Conservation (phyloP, 2,113 vertebrate genomes). For the Jacana jacana region DNA sequence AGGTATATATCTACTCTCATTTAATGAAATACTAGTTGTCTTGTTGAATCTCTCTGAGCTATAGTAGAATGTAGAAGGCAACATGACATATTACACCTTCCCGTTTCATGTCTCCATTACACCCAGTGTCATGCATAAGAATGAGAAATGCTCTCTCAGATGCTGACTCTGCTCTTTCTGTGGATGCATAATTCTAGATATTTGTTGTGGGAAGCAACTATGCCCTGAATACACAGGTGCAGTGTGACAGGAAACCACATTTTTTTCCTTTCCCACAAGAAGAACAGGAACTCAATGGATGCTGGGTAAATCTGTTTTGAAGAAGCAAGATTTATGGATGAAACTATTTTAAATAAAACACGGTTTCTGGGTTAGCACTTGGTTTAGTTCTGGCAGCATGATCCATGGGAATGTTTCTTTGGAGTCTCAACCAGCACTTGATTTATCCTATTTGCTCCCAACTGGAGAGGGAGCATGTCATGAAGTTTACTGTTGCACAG, state of each 20-base stretch:
- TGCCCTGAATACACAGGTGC: neutral
- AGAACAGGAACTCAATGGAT: neutral
- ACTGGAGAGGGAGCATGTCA: neutral
- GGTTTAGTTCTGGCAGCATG: neutral
- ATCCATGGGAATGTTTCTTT: neutral
- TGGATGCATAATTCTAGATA: neutral
- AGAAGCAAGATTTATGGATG: neutral
- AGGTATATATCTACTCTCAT: neutral
- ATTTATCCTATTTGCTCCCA: neutral
- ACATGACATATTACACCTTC: neutral
- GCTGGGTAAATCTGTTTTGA: neutral
- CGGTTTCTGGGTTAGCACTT: neutral
- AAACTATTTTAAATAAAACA: neutral
- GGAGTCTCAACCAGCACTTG: neutral
- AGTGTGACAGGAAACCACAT: neutral
- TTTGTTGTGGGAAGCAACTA: neutral
- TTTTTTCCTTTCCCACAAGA: neutral
- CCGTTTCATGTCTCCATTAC: neutral
- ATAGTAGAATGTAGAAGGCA: neutral
- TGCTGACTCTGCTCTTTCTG: neutral
- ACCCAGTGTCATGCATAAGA: neutral
- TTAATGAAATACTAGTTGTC: neutral
- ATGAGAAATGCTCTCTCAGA: neutral
- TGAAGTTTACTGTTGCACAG: neutral
- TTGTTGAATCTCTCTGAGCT: neutral